These are phyloP conservation scores for Lineus longissimus DNA, from an alignment of 1,140 invertebrate genomes.

Conservation along the genomic window DNA sequence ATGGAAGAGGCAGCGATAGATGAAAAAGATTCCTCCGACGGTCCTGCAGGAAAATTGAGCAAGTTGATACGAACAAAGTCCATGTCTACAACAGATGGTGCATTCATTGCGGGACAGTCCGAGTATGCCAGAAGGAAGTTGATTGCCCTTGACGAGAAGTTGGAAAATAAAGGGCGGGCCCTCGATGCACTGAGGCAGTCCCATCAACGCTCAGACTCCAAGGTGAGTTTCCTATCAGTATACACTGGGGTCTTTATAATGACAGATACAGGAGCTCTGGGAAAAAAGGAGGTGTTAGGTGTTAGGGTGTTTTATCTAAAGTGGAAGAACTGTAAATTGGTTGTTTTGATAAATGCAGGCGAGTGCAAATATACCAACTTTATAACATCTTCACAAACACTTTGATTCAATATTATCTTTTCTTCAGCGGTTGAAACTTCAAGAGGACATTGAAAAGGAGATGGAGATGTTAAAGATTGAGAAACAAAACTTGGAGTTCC, in stretches of 20 bases:
- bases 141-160: constrained; percentile 64
- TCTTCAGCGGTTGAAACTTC: constrained; percentile 35
- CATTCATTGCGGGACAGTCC: not conserved
- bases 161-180: constrained; percentile 59
- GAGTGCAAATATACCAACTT: too few species aligned
- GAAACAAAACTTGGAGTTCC: constrained; percentile 72
- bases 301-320: too few species aligned
- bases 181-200: constrained; percentile 72
- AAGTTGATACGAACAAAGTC: not conserved
- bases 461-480: constrained; percentile 75
- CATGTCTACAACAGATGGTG: not conserved
- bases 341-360: too few species aligned
- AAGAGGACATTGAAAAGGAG: constrained; percentile 67
- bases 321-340: too few species aligned
- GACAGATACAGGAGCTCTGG: too few species aligned
- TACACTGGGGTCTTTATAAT: too few species aligned
- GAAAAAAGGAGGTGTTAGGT: too few species aligned
- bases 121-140: constrained; percentile 60
- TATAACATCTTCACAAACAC: too few species aligned
- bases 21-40: not conserved
- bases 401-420: too few species aligned
- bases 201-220: constrained; percentile 55
- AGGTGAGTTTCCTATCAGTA: constrained; percentile 24
- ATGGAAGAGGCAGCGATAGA: constrained; percentile 13
- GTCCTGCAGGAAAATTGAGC: constrained; percentile 6